Evolutionary conservation across 2,113 vertebrate genomes (phyloP).

Genomic region (Eleginops maclovinus): DNA sequence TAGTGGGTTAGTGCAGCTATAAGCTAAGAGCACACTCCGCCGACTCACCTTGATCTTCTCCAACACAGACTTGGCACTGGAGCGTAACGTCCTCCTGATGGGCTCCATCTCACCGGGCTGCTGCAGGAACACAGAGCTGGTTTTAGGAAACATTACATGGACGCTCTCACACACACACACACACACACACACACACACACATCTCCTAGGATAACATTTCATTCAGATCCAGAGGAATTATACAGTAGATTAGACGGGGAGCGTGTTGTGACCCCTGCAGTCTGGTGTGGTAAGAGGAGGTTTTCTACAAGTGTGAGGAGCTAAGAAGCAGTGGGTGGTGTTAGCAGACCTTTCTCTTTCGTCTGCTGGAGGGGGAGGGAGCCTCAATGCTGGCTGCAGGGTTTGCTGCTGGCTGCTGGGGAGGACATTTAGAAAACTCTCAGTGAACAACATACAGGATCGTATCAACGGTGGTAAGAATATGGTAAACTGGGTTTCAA

Average conservation of each 20-base stretch:
- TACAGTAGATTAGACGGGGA: conserved; percentile 60
- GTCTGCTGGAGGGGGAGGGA: conserved; percentile 28
- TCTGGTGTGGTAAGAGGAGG: conserved; percentile 23
- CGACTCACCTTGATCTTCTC: conserved; percentile 82
- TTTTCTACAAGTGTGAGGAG: conserved; percentile 42
- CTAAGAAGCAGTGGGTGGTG: conserved; percentile 24
- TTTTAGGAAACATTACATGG: conserved; percentile 45
- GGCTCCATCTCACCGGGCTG: conserved; percentile 64
- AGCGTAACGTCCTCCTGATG: conserved; percentile 76
- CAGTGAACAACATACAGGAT: not conserved
- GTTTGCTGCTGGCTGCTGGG: conserved; percentile 14
- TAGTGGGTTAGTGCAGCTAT: not conserved
- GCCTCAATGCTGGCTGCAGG: not conserved
- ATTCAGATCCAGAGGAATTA: conserved; percentile 58
- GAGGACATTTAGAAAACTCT: conserved; percentile 11
- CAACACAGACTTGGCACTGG: conserved; percentile 76
- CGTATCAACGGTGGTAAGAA: not conserved
- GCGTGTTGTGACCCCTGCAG: conserved; percentile 40
- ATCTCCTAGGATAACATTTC: conserved; percentile 34
- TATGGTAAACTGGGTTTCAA: not conserved
- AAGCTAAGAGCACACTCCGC: conserved; percentile 42
- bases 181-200: not conserved
- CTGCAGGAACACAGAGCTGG: conserved; percentile 67
- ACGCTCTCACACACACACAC: conserved; percentile 3
- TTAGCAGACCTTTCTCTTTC: conserved; percentile 72